These are phyloP conservation scores for Lithobius niger DNA, from an alignment of 1,140 invertebrate genomes.

Conservation along the genomic window DNA sequence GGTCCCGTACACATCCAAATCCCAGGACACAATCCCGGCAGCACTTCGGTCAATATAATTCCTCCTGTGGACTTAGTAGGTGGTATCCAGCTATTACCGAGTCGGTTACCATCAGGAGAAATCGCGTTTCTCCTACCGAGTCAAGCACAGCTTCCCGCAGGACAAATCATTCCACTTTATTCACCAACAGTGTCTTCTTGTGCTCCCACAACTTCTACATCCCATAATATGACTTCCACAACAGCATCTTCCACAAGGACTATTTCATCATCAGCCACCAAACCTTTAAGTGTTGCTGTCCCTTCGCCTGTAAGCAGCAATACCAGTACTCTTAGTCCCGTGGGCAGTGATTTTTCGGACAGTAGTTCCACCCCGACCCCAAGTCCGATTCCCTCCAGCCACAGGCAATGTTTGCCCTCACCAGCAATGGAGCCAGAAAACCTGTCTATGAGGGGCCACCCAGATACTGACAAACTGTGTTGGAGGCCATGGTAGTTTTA, in stretches of 20 bases:
- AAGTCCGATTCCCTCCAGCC: not conserved
- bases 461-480: too few relatives aligned
- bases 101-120: constrained; percentile 45
- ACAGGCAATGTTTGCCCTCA: too few relatives aligned
- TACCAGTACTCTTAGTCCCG: not conserved
- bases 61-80: constrained; percentile 18
- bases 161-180: not conserved
- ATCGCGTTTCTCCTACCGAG: constrained; percentile 46
- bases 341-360: not conserved
- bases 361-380: not conserved
- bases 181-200: not conserved
- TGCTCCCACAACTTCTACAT: not conserved
- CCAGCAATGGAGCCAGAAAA: too few relatives aligned
- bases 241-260: not conserved
- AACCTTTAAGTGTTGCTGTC: not conserved
- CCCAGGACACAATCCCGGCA: constrained; percentile 19
- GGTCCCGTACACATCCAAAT: not conserved
- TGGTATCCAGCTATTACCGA: constrained; percentile 53
- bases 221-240: not conserved
- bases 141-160: not conserved
- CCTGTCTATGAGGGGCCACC: too few relatives aligned
- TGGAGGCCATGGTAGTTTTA: too few relatives aligned
- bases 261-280: not conserved
- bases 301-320: not conserved
- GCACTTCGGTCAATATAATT: constrained; percentile 17